A percentile compares a stretch with the other conserved stretches of the same genome.
Evolutionary conservation across 2,888 invertebrate genomes (phyloP).

Genomic region (Drosophila colorata): DNA sequence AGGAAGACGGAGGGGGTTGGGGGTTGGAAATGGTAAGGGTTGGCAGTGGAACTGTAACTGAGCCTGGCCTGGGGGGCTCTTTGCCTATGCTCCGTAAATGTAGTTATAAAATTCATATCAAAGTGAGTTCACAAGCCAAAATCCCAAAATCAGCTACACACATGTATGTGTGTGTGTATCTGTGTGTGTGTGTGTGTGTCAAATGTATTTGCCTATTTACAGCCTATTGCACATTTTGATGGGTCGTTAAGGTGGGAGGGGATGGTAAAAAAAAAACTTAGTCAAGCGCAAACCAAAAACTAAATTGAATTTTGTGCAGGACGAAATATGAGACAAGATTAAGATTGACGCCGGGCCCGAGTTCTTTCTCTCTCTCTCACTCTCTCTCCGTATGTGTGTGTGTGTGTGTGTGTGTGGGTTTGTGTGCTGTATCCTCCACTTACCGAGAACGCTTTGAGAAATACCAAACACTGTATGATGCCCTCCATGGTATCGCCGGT

Average conservation of each 20-base stretch:
- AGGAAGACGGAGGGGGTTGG: slow-evolving; percentile 8
- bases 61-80: slow-evolving; percentile 3
- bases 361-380: slow-evolving; percentile 10
- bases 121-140: slow-evolving; percentile 62
- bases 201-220: slow-evolving; percentile 80
- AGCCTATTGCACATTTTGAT: slow-evolving; percentile 79
- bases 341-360: slow-evolving; percentile 15
- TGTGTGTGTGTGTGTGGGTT: slow-evolving; percentile 8
- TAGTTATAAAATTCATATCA: slow-evolving; percentile 71
- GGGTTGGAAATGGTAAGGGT: not conserved
- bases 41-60: not conserved
- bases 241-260: slow-evolving; percentile 27
- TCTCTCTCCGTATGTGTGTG: not conserved
- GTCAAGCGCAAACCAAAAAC: slow-evolving; percentile 76
- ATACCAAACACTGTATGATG: slow-evolving; percentile 96
- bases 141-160: slow-evolving; percentile 67
- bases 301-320: slow-evolving; percentile 74
- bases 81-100: slow-evolving; percentile 41
- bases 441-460: slow-evolving; percentile 97
- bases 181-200: slow-evolving; percentile 30
- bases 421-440: slow-evolving; percentile 85
- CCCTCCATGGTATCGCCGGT: slow-evolving; percentile 97
- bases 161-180: slow-evolving; percentile 17
- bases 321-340: slow-evolving; percentile 38
- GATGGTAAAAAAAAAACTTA: slow-evolving; percentile 56